These are phyloP conservation scores for Temnothorax unifasciatus DNA, from an alignment of 2,888 invertebrate genomes.

Conservation along the genomic window DNA sequence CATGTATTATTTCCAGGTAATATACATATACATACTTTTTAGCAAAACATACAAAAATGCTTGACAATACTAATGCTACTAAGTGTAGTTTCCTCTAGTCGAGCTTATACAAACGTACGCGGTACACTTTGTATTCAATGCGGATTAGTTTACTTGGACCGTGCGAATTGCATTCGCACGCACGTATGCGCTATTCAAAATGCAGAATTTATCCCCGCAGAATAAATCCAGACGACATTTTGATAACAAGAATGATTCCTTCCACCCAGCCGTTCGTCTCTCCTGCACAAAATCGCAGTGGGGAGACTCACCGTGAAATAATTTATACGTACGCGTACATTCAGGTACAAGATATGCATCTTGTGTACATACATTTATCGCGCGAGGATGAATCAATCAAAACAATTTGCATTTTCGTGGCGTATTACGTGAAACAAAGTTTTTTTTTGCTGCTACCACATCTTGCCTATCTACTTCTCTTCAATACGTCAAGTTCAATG, in stretches of 20 bases:
- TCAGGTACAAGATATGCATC: slow-evolving; percentile 71
- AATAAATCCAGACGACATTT: slow-evolving; percentile 34
- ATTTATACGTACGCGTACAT: slow-evolving; percentile 25
- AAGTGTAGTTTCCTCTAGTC: slow-evolving; percentile 54
- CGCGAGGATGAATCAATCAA: background rate
- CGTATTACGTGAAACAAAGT: background rate
- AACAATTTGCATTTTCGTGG: background rate
- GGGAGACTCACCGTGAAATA: slow-evolving; percentile 40
- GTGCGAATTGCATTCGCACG: slow-evolving; percentile 35
- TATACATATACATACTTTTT: slow-evolving; percentile 42
- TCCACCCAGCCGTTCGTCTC: background rate
- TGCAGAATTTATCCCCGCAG: slow-evolving; percentile 16
- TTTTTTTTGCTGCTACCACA: slow-evolving; percentile 43
- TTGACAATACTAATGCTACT: slow-evolving; percentile 38
- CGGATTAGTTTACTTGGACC: background rate
- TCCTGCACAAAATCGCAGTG: slow-evolving; percentile 12
- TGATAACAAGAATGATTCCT: slow-evolving; percentile 54
- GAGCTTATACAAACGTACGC: slow-evolving; percentile 53
- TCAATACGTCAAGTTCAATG: slow-evolving; percentile 27
- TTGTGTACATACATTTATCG: slow-evolving; percentile 18
- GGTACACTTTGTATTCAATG: slow-evolving; percentile 29
- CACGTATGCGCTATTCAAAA: slow-evolving; percentile 48
- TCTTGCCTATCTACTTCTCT: slow-evolving; percentile 1
- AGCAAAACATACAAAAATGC: slow-evolving; percentile 64
- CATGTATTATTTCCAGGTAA: slow-evolving; percentile 22